Evolutionary conservation across 2,113 vertebrate species (phyloP).

Genomic region (Gopherus evgoodei): DNA sequence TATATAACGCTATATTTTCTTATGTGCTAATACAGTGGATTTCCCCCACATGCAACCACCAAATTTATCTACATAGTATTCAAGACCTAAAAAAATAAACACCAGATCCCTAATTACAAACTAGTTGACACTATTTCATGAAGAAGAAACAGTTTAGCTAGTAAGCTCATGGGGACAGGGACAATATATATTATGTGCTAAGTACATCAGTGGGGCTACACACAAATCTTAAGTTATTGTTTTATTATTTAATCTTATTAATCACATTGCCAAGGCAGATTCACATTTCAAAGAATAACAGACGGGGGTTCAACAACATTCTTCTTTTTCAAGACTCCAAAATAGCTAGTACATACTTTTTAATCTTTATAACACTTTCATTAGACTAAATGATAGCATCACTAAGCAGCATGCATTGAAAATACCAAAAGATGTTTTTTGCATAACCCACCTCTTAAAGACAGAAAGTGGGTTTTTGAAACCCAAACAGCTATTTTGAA

Average conservation of each 20-base stretch:
- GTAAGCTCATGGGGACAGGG: neutral
- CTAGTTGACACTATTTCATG: fast-evolving
- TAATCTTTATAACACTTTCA: neutral
- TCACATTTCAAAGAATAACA: neutral
- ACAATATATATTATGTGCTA: neutral
- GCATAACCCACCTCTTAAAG: constrained; percentile 86
- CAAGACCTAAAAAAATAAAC: neutral
- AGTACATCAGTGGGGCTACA: neutral
- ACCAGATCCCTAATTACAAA: constrained; percentile 6
- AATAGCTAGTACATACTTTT: neutral
- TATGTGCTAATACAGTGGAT: neutral
- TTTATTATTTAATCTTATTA: neutral
- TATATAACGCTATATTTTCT: neutral
- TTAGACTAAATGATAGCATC: neutral
- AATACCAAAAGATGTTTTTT: neutral
- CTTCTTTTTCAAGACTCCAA: neutral
- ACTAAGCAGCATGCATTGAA: constrained; percentile 29
- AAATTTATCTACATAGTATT: neutral
- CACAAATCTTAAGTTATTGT: neutral
- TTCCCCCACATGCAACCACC: neutral
- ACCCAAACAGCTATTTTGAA: constrained; percentile 80
- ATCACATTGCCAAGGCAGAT: neutral
- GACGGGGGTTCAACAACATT: neutral
- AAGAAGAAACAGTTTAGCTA: neutral
- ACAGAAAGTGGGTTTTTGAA: constrained; percentile 78